phyloP scores from a whole-genome alignment of 37 sponge, comb jelly and placozoan species.

The Spongia lamella region DNA sequence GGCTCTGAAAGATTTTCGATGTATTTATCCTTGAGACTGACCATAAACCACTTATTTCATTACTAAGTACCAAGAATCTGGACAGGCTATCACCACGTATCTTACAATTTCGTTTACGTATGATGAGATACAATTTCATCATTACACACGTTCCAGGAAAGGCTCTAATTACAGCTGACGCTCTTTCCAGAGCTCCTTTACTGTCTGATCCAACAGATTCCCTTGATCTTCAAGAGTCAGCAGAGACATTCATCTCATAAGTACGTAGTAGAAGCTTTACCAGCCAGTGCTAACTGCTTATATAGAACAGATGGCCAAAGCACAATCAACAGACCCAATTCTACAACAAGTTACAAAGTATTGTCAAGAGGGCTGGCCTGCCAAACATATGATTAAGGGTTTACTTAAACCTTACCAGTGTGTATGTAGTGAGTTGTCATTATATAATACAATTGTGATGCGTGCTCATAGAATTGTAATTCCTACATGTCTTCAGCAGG shows the following conservation, averaged over 20 bases:
- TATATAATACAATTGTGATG: constrained; percentile 1
- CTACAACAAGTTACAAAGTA: background rate
- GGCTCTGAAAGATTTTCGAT: too few species aligned
- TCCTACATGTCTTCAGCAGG: background rate
- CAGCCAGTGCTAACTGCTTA: background rate
- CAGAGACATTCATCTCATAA: too few species aligned
- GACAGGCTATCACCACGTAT: background rate
- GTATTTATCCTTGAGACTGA: too few species aligned
- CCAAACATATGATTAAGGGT: background rate
- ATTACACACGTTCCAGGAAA: too few species aligned
- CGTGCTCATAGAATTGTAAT: background rate
- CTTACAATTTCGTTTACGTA: background rate
- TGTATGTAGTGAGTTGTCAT: background rate
- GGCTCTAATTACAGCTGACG: too few species aligned
- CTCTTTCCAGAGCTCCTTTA: too few species aligned
- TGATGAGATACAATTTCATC: background rate
- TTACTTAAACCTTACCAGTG: background rate
- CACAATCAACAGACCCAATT: background rate
- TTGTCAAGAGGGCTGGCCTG: constrained; percentile 19
- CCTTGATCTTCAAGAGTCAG: too few species aligned
- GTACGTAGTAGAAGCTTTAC: too few species aligned
- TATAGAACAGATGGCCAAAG: background rate
- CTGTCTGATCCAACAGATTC: too few species aligned
- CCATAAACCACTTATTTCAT: too few species aligned
- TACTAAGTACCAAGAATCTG: background rate